These are phyloP conservation scores for Choristoneura rosaceana DNA, from an alignment of 2,888 invertebrate species.

Conservation along the genomic window DNA sequence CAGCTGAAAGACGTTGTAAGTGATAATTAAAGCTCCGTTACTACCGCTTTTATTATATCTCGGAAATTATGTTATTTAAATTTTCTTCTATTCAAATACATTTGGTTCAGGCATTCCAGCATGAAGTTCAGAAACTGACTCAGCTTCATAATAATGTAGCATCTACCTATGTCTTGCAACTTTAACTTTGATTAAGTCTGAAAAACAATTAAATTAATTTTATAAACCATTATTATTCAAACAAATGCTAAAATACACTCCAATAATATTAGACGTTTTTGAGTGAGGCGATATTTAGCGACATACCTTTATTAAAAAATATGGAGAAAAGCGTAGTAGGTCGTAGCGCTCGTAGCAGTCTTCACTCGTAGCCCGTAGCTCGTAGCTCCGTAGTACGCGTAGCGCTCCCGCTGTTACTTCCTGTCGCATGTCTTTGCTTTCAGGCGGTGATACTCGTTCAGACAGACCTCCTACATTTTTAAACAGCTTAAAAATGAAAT, in stretches of 20 bases:
- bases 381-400: slow-evolving; percentile 46
- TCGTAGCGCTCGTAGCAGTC: slow-evolving; percentile 42
- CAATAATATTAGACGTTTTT: too few relatives aligned
- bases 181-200: too few relatives aligned
- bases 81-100: background rate
- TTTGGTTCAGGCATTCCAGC: background rate
- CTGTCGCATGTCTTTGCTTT: slow-evolving; percentile 61
- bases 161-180: too few relatives aligned
- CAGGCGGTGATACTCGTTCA: slow-evolving; percentile 52
- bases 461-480: slow-evolving; percentile 46
- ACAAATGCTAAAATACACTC: too few relatives aligned
- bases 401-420: slow-evolving; percentile 70
- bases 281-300: background rate
- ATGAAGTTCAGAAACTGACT: too few relatives aligned
- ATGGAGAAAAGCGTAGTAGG: slow-evolving; percentile 26
- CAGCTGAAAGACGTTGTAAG: slow-evolving; percentile 78
- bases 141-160: too few relatives aligned
- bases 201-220: too few relatives aligned
- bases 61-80: slow-evolving; percentile 58
- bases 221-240: too few relatives aligned
- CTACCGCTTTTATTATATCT: slow-evolving; percentile 80
- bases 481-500: slow-evolving; percentile 17
- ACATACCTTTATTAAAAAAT: background rate
- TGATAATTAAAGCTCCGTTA: slow-evolving; percentile 82
- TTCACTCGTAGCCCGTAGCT: slow-evolving; percentile 40